A percentile compares a stretch with the other conserved stretches of the same genome.
Conservation (phyloP, 2,888 invertebrate genomes). For the Argyresthia albistria region DNA sequence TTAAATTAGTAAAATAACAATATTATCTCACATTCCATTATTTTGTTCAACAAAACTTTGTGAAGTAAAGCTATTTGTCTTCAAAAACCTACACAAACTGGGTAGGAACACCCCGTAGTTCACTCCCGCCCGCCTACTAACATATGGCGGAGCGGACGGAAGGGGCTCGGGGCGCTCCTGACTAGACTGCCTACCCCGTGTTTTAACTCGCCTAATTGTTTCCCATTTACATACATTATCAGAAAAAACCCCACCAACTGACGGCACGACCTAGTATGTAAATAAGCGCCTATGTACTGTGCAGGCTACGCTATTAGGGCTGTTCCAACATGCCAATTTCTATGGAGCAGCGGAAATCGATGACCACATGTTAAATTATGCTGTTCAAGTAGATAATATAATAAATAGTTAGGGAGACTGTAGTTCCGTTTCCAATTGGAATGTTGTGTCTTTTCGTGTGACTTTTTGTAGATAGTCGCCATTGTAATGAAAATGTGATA, state of each 20-base stretch:
- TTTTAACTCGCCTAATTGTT: slow-evolving; percentile 71
- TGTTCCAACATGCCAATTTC: slow-evolving; percentile 35
- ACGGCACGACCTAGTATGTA: slow-evolving; percentile 47
- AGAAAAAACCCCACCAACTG: slow-evolving; percentile 60
- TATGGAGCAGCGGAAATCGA: slow-evolving; percentile 56
- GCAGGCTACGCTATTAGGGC: slow-evolving; percentile 19
- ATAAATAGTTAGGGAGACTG: too few relatives aligned
- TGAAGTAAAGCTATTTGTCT: too few relatives aligned
- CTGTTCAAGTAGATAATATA: too few relatives aligned
- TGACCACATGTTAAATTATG: slow-evolving; percentile 22
- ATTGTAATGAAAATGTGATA: too few relatives aligned
- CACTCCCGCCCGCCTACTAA: slow-evolving; percentile 45
- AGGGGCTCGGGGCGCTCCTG: slow-evolving; percentile 59
- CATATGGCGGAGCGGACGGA: slow-evolving; percentile 44
- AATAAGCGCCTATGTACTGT: slow-evolving; percentile 22
- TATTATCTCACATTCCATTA: too few relatives aligned
- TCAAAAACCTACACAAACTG: too few relatives aligned
- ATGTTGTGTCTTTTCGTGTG: too few relatives aligned
- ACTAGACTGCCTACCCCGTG: slow-evolving; percentile 68
- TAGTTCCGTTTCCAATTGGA: too few relatives aligned
- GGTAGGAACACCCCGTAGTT: slow-evolving; percentile 1
- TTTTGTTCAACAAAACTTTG: too few relatives aligned
- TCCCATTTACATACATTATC: slow-evolving; percentile 70
- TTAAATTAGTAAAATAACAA: too few relatives aligned
- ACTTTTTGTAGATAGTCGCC: too few relatives aligned